Base-by-base conservation (phyloP, 2,797 vertebrate genomes). In the Cuniculus paca region DNA sequence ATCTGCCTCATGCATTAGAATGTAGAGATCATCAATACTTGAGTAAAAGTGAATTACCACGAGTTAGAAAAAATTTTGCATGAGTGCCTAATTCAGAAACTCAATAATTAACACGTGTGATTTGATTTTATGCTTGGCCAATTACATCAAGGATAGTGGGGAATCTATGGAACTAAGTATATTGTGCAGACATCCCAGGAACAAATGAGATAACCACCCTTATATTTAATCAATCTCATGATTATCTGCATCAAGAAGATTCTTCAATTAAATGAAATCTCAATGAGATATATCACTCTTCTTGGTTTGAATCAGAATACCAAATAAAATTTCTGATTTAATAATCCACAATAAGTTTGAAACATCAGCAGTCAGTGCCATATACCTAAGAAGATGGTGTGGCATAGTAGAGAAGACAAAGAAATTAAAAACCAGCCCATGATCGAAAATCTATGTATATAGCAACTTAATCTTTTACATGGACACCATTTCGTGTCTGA, bases 131-230 rank as follows among this genome's bases (percentile, higher is more conserved):
- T 65, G 74, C n/a, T 81, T 91, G 58, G 24, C 34, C 14, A 52
- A 26, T 13, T 28, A 6, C 1, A n/a, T 45, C 50, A 63, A 2
- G 7, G 22, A 5, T 2, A 5, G 2, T 17, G 0, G 2, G 26
- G 26, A 20, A 52, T 12, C 34, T 26, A 0, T 54, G 6, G 54
- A 88, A 10, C 31, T 26, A 24, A 36, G 12, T 2, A 4, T 4
- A 9, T 22, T 31, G 34, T 22, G 16, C 39, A 60, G 56, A 45
- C 16, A 11, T 54, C 34, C 68, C 9, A 11, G 12, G 31, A 52
- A 28, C 9, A 34, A 50, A 48, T 28, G 22, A 70, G 75, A 39
- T 63, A 4, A 31, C 13, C 34, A 28, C 8, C 5, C 63, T 45
- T 63, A 42, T 0, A 75, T 13, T n/a, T 77, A 36, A 52, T 79